These are phyloP conservation scores for Loriculus beryllinus DNA, from an alignment of 2,797 vertebrate species.

Conservation along the genomic window DNA sequence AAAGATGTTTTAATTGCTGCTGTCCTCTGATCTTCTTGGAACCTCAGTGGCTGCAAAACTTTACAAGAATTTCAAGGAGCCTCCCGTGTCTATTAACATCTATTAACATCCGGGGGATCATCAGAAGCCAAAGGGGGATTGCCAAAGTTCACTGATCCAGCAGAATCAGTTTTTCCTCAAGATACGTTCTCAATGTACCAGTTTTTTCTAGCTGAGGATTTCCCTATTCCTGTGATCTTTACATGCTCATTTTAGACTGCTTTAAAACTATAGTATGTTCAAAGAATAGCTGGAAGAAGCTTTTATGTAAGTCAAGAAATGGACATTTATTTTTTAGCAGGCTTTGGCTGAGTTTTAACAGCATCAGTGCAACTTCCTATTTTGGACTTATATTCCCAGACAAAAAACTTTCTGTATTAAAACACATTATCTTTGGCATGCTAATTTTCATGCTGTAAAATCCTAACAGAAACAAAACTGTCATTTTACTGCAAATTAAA, in stretches of 20 bases:
- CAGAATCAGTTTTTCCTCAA: not conserved
- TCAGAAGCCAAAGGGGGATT: not conserved
- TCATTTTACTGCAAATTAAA: not conserved
- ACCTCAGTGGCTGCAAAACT: not conserved
- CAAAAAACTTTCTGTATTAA: not conserved
- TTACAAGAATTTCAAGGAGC: not conserved
- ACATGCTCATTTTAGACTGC: not conserved
- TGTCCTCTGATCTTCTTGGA: not conserved
- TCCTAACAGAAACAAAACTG: not conserved
- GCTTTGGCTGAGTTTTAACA: conserved; percentile 9
- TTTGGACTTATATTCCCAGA: not conserved
- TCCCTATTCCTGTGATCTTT: not conserved
- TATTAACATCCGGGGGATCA: not conserved
- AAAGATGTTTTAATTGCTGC: not conserved
- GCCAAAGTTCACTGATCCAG: not conserved
- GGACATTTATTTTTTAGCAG: not conserved
- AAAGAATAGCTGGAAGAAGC: not conserved
- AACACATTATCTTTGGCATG: not conserved
- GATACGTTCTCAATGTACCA: not conserved
- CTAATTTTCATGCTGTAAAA: not conserved
- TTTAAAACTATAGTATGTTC: not conserved
- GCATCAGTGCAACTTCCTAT: not conserved
- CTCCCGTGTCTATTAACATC: not conserved
- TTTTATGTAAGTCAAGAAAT: not conserved
- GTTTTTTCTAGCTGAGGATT: not conserved